Conservation (phyloP, 2,797 vertebrate species). For the Brachyalestes nurse region DNA sequence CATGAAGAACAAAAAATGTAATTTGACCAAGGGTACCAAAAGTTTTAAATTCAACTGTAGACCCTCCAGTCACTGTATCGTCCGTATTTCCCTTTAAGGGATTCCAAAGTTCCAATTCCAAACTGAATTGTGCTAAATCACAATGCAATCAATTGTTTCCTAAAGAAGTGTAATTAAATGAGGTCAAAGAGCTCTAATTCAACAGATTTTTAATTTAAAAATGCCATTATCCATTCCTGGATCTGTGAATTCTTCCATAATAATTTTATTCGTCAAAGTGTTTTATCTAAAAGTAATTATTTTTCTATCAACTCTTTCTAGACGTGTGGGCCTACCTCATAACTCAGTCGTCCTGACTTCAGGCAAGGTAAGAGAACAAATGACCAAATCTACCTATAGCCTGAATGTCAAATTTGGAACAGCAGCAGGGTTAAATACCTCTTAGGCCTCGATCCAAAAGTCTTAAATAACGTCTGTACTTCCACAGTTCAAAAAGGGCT, state of each 20-base stretch:
- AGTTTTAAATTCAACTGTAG: too few species aligned
- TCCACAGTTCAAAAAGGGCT: not conserved
- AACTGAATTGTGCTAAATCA: too few species aligned
- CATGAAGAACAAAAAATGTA: too few species aligned
- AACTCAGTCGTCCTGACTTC: not conserved
- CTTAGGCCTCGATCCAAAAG: not conserved
- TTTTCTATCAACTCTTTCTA: not conserved
- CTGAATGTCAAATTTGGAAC: constrained; percentile 1
- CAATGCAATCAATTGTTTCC: not conserved
- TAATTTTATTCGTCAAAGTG: too few species aligned
- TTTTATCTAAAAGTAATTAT: not conserved
- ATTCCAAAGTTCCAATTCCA: too few species aligned
- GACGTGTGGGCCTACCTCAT: too few species aligned
- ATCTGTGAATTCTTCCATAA: too few species aligned
- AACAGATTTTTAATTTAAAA: too few species aligned
- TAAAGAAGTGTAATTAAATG: not conserved
- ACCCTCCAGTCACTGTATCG: not conserved
- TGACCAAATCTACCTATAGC: not conserved
- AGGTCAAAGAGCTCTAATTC: not conserved
- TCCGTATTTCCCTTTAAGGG: not conserved
- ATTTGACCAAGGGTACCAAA: too few species aligned
- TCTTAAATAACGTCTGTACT: not conserved
- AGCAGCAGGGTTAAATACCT: not conserved
- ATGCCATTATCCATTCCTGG: too few species aligned
- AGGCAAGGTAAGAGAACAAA: too few species aligned